Base-by-base conservation (phyloP, 2,888 invertebrate genomes). In the Drosophila koepferae region DNA sequence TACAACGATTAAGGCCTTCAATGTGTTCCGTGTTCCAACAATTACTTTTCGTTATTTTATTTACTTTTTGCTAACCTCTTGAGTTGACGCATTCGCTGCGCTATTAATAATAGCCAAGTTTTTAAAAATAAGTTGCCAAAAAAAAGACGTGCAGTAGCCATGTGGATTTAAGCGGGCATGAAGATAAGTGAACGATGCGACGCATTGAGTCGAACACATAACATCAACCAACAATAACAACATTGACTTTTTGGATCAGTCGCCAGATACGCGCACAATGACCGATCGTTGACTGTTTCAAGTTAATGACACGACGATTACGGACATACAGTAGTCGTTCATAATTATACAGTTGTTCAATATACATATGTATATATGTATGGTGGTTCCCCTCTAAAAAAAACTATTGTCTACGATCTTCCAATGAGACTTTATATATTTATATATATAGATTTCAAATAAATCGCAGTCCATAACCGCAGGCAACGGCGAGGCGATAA, bases 221-320 rank as follows among this genome's bases (percentile, higher is more conserved):
- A 49, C 18, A 38, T 31, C 14, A 28, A 40, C 43, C 23, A 56
- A 23, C 38, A 51, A 51, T 9, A 28, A 31, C 56, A 56, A 14
- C n/a, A 49, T 18, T n/a, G 18, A 49, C 49, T 38, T 74, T 72
- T 79, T 79, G 79, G 67, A 64, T 78, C 66, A 60, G 56, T 28
- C 48, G 63, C 51, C 66, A 66, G 66, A 78, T 71, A 72, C 51
- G 62, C 58, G 64, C 62, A 55, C 71, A 77, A 63, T 75, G 72
- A 53, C 66, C 75, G 80, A 79, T 18, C 77, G 62, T 79, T 77
- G 72, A 74, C 66, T 75, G 80, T 10, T 44, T 64, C 59, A 74
- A 68, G 77, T 79, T 79, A 79, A 79, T 79, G 80, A 78, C 78
- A 75, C 72, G 48, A 48, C 41, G 63, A 78, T 78, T 77, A 67